Evolutionary conservation across 2,113 vertebrate genomes (phyloP), one percentile per base, ranked within the genome.

Genomic region (Atractosteus spatula): DNA sequence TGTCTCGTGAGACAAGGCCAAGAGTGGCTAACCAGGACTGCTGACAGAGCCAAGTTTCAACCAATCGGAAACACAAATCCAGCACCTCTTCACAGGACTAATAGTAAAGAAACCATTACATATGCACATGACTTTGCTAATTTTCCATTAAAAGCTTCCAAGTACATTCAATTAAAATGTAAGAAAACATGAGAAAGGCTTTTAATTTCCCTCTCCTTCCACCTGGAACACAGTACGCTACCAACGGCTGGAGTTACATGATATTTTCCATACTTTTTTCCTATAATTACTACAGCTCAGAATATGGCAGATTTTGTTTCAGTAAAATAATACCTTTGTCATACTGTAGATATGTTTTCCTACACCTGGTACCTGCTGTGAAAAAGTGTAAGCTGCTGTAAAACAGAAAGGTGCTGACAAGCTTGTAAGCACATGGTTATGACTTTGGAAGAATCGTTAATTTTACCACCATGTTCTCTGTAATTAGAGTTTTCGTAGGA

Each of bases 131-230:
- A 42, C n/a, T 42, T 72, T 17, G n/a, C 41, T 41, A 4, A 45
- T 55, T 72, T 66, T 65, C 71, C 71, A 66, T 41, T 41, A 11
- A 29, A 12, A 41, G 29, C 65, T 61, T 65, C 62, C 44, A 55
- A 71, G 42, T 45, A 45, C 47, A 54, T 71, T 12, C 44, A 42
- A 64, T 65, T 65, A n/a, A 41, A 45, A 29, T 44, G 44, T 13
- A 71, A 70, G 54, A 66, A 55, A 43, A 47, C 42, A 41, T 71
- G 5, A 51, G 5, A 2, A 51, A 51, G 47, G 47, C 5, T 10
- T 51, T 10, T 10, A 1, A 5, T 5, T 10, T 7, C 47, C 47
- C 47, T 10, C 45, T 6, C 64, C n/a, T 63, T 16, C 17, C 42
- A 55, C 13, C 3, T 55, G 8, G 10, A 11, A 14, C 10, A 7